Evolutionary conservation across 1,140 invertebrate genomes (phyloP).

Genomic region (Mizuhopecten yessoensis): DNA sequence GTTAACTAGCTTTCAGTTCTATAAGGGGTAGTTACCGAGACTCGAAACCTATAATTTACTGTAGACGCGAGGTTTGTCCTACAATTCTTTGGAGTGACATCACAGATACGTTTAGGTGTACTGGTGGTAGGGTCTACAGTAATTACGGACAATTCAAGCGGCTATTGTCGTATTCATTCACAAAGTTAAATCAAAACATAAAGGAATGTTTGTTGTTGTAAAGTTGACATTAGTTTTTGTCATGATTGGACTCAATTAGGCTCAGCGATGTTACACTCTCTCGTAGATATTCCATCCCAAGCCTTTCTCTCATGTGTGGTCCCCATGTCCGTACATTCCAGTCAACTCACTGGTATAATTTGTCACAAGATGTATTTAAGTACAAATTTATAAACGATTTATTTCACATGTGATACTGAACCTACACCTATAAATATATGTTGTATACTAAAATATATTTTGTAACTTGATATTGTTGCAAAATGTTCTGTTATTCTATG

Average conservation of each 20-base stretch:
- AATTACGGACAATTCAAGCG: neutral
- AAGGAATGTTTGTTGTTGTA: conserved; percentile 27
- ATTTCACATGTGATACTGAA: too few species aligned
- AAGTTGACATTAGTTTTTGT: neutral
- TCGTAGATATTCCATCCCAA: neutral
- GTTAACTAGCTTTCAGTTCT: neutral
- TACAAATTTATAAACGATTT: too few species aligned
- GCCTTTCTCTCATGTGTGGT: neutral
- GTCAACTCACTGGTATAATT: neutral
- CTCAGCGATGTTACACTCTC: neutral
- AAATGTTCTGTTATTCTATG: neutral
- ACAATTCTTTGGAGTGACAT: neutral
- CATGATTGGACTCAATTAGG: neutral
- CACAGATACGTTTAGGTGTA: neutral
- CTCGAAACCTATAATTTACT: conserved; percentile 6
- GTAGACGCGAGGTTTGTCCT: neutral
- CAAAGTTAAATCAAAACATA: neutral
- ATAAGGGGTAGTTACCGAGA: neutral
- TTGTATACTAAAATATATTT: neutral
- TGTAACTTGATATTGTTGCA: neutral
- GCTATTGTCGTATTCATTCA: neutral
- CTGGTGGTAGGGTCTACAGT: neutral
- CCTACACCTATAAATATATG: too few species aligned
- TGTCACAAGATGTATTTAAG: neutral
- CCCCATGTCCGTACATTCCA: neutral